Base-by-base conservation (phyloP, 1,140 invertebrate genomes). In the Drosophila sp. region DNA sequence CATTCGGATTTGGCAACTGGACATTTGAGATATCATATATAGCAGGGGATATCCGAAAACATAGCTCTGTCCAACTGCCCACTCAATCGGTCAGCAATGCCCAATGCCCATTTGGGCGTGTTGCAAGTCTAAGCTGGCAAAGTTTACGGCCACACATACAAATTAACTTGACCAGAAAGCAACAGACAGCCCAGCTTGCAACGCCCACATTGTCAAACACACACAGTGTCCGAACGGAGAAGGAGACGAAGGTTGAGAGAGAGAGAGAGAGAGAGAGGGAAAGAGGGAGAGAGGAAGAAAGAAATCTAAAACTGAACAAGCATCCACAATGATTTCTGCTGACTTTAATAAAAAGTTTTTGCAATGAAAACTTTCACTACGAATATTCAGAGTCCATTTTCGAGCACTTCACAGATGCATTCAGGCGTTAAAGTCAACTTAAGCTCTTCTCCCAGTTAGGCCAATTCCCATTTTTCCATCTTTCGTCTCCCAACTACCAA, bases 401-500 rank as follows among this genome's bases (percentile, higher is more conserved):
- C 41, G 16, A 58, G 66, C 71, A 70, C 57, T 77, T 80, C 73
- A 74, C 62, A 61, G 71, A 80, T 83, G 83, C 83, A 87, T 80
- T 89, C 76, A 82, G 80, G 83, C 83, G 84, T 87, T 89, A 87
- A 87, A 87, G 83, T 87, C 83, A 87, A 89, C 84, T 87, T 89
- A 83, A 89, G 84, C 84, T 71, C 63, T 11, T 9, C 41, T 36
- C 29, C 46, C 46, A 38, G 61, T 66, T 80, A 45, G 36, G 8
- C 36, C 36, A n/a, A 1, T 2, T 38, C 36, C 11, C 36, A 38
- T 38, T 11, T 36, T n/a, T 45, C 56, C 79, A 64, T 72, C 53
- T 53, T 43, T 13, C 25, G 5, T 27, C 5, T n/a, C n/a, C n/a
- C n/a, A n/a, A n/a, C n/a, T n/a, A n/a, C n/a, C n/a, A n/a, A n/a